These are phyloP conservation scores for Anastatus disparis DNA, from an alignment of 1,140 invertebrate genomes.

Conservation along the genomic window DNA sequence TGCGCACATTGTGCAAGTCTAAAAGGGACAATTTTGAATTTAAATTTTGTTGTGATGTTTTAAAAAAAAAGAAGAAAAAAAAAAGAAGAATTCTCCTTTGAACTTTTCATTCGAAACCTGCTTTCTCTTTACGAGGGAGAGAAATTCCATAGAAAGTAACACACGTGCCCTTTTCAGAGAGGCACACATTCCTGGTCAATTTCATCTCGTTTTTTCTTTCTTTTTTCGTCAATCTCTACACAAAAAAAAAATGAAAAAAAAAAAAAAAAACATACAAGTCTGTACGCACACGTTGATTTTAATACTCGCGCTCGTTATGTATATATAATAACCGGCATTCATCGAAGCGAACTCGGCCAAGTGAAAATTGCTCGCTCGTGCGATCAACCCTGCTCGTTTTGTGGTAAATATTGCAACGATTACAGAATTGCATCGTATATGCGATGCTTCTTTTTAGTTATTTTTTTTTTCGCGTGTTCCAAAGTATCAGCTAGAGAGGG, in stretches of 20 bases:
- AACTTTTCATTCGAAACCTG: neutral
- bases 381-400: conserved; percentile 52
- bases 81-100: conserved; percentile 13
- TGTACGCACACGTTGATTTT: conserved; percentile 51
- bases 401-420: conserved; percentile 48
- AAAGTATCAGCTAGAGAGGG: neutral
- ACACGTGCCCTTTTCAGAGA: conserved; percentile 8
- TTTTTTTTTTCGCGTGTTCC: neutral
- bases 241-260: no score
- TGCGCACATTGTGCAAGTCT: no score
- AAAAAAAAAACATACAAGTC: no score
- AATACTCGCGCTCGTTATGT: conserved; percentile 44
- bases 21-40: conserved; percentile 26
- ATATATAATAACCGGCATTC: conserved; percentile 38
- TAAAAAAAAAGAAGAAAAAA: no score
- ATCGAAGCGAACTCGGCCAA: conserved; percentile 53
- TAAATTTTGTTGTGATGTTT: conserved; percentile 19
- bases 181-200: neutral
- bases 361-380: conserved; percentile 54
- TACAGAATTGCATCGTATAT: no score
- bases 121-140: neutral
- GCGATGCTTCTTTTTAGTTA: no score
- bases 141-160: conserved; percentile 15
- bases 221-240: neutral
- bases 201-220: neutral